phyloP scores from a whole-genome alignment of 2,888 invertebrate species.

The Laspeyria flexula region DNA sequence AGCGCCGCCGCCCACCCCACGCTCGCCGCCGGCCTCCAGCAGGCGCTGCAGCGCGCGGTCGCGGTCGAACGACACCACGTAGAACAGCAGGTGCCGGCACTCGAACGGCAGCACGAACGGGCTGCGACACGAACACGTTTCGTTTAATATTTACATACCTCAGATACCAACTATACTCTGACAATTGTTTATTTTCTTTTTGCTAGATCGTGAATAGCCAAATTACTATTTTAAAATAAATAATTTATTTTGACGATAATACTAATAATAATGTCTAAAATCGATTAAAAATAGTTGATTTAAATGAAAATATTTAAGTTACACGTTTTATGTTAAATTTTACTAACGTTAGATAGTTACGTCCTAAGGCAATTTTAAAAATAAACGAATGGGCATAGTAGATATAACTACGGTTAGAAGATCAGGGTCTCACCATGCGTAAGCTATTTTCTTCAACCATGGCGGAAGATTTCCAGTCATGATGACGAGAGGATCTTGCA shows the following conservation, averaged over 20 bases:
- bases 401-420: background rate
- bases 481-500: slow-evolving; percentile 99
- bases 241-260: too few species aligned
- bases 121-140: slow-evolving; percentile 67
- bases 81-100: slow-evolving; percentile 97
- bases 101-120: slow-evolving; percentile 99
- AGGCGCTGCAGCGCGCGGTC: slow-evolving; percentile 98
- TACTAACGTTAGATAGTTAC: too few species aligned
- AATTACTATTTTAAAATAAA: too few species aligned
- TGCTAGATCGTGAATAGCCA: too few species aligned
- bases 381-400: too few species aligned
- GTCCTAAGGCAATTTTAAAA: too few species aligned
- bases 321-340: too few species aligned
- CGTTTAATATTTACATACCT: background rate
- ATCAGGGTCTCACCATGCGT: slow-evolving; percentile 87
- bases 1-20: slow-evolving; percentile 88
- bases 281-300: too few species aligned
- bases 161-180: too few species aligned
- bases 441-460: slow-evolving; percentile 96
- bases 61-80: slow-evolving; percentile 98
- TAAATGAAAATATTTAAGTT: too few species aligned
- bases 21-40: slow-evolving; percentile 96
- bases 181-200: too few species aligned
- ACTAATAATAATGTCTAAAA: too few species aligned
- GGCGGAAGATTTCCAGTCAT: slow-evolving; percentile 99